A percentile compares a stretch with the other conserved stretches of the same genome.
Evolutionary conservation across 2,888 invertebrate genomes (phyloP).

Genomic region (Parochlus steinenii): DNA sequence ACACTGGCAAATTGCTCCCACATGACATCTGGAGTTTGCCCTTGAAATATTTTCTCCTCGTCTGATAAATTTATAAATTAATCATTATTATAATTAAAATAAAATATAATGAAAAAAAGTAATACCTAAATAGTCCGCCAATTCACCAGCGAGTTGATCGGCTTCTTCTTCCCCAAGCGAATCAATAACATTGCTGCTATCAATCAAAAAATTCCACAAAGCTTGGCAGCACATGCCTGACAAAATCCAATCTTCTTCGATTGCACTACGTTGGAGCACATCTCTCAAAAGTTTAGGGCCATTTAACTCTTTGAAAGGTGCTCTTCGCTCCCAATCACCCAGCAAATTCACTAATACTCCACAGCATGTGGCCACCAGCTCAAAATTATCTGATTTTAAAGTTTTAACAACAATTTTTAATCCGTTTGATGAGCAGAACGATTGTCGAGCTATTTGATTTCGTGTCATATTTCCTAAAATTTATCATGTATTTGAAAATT

Average conservation of each 20-base stretch:
- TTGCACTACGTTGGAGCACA: conserved; percentile 37
- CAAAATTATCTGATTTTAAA: conserved; percentile 42
- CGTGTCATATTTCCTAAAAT: conserved; percentile 73
- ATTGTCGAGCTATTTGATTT: conserved; percentile 43
- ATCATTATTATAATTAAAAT: neutral
- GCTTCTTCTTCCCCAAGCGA: conserved; percentile 34
- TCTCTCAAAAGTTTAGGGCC: conserved; percentile 36
- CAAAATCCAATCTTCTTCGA: conserved; percentile 48
- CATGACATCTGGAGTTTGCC: conserved; percentile 21
- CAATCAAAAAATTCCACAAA: conserved; percentile 52
- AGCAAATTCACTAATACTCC: conserved; percentile 72
- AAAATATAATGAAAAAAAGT: neutral
- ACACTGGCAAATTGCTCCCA: conserved; percentile 65
- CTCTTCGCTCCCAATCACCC: conserved; percentile 37
- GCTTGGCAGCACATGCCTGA: conserved; percentile 58
- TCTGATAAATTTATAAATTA: conserved; percentile 29
- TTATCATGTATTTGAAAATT: too few species aligned
- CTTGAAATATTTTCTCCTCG: conserved; percentile 38
- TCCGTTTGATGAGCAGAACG: conserved; percentile 48
- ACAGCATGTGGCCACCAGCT: conserved; percentile 57
- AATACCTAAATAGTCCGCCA: conserved; percentile 37
- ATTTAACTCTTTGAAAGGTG: conserved; percentile 33
- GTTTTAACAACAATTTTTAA: conserved; percentile 40
- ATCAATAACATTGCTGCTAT: conserved; percentile 32
- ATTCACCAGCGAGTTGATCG: conserved; percentile 34